Conservation (phyloP, 2,888 invertebrate genomes). For the Anodontia alba region DNA sequence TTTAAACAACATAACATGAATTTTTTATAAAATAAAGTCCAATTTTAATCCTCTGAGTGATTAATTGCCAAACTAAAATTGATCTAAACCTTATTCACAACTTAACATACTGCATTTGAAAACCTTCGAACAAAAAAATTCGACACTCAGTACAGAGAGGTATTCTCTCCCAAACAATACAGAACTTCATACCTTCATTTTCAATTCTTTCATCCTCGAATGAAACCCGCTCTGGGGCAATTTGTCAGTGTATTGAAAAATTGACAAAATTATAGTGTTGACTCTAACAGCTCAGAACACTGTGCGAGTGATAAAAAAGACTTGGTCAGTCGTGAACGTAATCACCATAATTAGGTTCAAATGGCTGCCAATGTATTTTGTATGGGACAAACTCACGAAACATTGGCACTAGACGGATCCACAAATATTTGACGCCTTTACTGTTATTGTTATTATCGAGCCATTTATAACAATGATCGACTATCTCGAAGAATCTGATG, state of each 20-base stretch:
- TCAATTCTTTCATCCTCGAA: slow-evolving; percentile 6
- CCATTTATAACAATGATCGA: not conserved
- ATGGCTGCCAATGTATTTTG: slow-evolving; percentile 26
- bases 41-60: slow-evolving; percentile 1
- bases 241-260: slow-evolving; percentile 34
- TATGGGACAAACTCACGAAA: slow-evolving; percentile 45
- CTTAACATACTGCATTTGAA: not conserved
- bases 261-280: slow-evolving; percentile 47
- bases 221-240: slow-evolving; percentile 8
- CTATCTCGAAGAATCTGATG: not conserved
- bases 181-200: slow-evolving; percentile 1
- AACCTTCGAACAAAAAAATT: slow-evolving; percentile 6
- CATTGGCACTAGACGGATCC: slow-evolving; percentile 30
- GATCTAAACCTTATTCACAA: not conserved
- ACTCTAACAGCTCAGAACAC: slow-evolving; percentile 3
- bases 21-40: not conserved
- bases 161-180: slow-evolving; percentile 9
- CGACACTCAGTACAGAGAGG: not conserved
- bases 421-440: slow-evolving; percentile 47
- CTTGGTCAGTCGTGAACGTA: slow-evolving; percentile 38
- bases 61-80: slow-evolving; percentile 8
- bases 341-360: slow-evolving; percentile 50
- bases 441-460: slow-evolving; percentile 1
- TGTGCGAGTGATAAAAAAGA: slow-evolving; percentile 8
- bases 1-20: not conserved